Percentiles rank a stretch among this genome's conserved stretches.
phyloP scores from a whole-genome alignment of 2,113 vertebrate genomes.

The Verasper variegatus region DNA sequence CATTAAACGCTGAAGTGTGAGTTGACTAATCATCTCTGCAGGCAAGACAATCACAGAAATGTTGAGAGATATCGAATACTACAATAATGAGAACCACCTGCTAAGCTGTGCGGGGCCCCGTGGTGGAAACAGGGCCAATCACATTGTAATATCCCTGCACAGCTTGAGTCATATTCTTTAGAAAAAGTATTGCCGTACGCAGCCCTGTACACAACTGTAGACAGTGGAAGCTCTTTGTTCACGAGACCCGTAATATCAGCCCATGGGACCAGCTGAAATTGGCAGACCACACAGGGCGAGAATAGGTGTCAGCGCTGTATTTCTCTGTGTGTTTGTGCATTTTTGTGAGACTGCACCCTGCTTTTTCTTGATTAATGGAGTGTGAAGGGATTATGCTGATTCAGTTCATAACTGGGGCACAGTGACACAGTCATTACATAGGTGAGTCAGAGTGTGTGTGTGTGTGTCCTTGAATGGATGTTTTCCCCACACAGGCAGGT shows the following conservation, averaged over 20 bases:
- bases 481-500: conserved; percentile 51
- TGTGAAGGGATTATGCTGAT: conserved; percentile 82
- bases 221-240: conserved; percentile 26
- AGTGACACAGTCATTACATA: conserved; percentile 75
- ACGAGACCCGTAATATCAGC: conserved; percentile 55
- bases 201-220: conserved; percentile 38
- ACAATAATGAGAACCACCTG: conserved; percentile 55
- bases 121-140: conserved; percentile 42
- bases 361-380: conserved; percentile 79
- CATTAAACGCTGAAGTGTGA: conserved; percentile 38
- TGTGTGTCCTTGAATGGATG: conserved; percentile 31
- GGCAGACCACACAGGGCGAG: conserved; percentile 69
- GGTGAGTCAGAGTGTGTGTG: conserved; percentile 57
- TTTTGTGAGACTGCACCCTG: conserved; percentile 61
- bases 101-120: conserved; percentile 21
- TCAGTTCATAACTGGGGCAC: conserved; percentile 78
- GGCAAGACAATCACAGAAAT: conserved; percentile 42
- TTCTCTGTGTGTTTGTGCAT: conserved; percentile 40
- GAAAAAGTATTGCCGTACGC: not conserved
- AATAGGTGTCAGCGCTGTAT: conserved; percentile 56
- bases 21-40: conserved; percentile 43
- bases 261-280: conserved; percentile 52
- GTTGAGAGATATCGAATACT: conserved; percentile 46
- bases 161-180: conserved; percentile 15
- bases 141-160: conserved; percentile 26